Percentiles rank a stretch among this genome's conserved stretches.
phyloP scores from a whole-genome alignment of 1,140 invertebrate genomes.

The Nasonia giraulti region DNA sequence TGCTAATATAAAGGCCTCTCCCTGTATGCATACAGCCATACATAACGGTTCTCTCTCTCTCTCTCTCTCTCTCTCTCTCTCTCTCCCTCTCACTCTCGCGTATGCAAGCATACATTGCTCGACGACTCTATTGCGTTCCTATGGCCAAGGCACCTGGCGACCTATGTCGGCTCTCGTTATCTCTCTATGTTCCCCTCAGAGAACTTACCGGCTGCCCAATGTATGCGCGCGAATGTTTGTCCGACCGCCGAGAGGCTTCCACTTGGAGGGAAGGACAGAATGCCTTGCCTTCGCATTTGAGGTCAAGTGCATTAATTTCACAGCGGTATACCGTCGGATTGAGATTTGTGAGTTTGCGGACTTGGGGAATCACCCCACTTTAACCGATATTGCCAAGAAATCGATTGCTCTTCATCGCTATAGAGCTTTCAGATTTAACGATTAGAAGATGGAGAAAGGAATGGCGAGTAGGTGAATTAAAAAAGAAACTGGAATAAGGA shows the following conservation, averaged over 20 bases:
- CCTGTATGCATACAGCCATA: neutral
- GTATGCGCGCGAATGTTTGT: neutral
- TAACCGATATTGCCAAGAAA: neutral
- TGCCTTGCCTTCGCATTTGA: neutral
- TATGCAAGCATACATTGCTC: neutral
- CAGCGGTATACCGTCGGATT: neutral
- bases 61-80: neutral
- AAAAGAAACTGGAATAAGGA: too few species aligned
- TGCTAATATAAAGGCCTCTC: too few species aligned
- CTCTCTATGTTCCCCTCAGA: neutral
- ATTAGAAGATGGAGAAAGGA: too few species aligned
- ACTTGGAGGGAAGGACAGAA: neutral
- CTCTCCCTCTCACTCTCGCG: neutral
- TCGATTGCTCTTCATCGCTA: too few species aligned
- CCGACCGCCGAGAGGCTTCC: neutral
- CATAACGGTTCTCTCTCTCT: neutral
- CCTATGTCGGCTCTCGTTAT: neutral
- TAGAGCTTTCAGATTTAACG: too few species aligned
- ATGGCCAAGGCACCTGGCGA: neutral
- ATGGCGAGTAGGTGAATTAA: too few species aligned
- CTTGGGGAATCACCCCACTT: neutral
- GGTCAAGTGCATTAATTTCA: slow-evolving; percentile 15
- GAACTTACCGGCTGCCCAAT: neutral
- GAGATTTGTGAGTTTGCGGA: neutral
- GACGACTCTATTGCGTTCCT: neutral